These are phyloP conservation scores for Gisinianus flammeolus DNA, from an alignment of 2,888 invertebrate species.

Conservation along the genomic window DNA sequence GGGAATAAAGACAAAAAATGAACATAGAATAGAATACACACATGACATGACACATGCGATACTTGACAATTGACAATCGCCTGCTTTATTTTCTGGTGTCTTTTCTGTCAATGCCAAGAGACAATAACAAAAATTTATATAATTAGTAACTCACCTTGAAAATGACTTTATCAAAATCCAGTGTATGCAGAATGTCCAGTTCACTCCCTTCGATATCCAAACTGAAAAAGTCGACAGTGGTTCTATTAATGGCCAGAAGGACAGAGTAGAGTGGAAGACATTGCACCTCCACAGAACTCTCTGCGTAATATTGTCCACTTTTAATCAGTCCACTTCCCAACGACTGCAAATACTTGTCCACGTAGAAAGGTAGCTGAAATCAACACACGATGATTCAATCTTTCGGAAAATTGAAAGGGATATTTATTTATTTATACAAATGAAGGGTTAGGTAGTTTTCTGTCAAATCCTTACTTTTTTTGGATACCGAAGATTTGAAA, in stretches of 20 bases:
- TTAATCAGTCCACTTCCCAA: slow-evolving; percentile 41
- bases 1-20: not conserved
- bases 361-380: slow-evolving; percentile 34
- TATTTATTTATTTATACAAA: not conserved
- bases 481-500: slow-evolving; percentile 57
- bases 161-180: slow-evolving; percentile 60
- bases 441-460: too few relatives aligned
- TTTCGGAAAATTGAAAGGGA: not conserved
- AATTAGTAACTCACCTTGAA: slow-evolving; percentile 60
- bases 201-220: slow-evolving; percentile 62
- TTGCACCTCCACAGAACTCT: slow-evolving; percentile 55
- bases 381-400: too few relatives aligned
- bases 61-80: too few relatives aligned
- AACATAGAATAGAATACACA: too few relatives aligned
- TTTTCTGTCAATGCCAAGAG: too few relatives aligned
- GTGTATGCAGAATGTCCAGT: slow-evolving; percentile 60
- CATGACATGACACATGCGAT: too few relatives aligned
- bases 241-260: slow-evolving; percentile 60
- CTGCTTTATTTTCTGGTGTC: too few relatives aligned
- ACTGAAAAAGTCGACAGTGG: slow-evolving; percentile 61
- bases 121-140: too few relatives aligned
- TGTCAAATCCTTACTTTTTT: slow-evolving; percentile 46
- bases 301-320: slow-evolving; percentile 29
- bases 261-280: slow-evolving; percentile 62
- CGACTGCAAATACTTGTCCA: slow-evolving; percentile 21